Evolutionary conservation across 1,140 invertebrate genomes (phyloP).

Genomic region (Drosophila funebris): DNA sequence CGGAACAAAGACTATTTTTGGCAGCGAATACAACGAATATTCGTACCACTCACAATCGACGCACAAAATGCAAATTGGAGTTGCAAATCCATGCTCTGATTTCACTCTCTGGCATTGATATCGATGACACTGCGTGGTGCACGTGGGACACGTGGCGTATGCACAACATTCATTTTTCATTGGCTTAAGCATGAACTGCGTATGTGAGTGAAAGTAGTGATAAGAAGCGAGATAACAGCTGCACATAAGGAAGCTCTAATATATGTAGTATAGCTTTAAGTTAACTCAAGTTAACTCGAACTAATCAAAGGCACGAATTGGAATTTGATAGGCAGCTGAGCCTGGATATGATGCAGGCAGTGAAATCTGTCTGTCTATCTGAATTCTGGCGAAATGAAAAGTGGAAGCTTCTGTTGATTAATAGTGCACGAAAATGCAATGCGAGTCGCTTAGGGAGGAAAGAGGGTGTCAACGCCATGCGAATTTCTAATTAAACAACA

Average conservation of each 20-base stretch:
- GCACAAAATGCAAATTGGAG: conserved; percentile 44
- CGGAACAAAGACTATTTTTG: conserved; percentile 4
- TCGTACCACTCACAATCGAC: neutral
- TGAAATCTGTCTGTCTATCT: neutral
- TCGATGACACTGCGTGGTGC: neutral
- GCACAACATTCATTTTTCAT: conserved; percentile 19
- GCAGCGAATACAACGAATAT: neutral
- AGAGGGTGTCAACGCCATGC: conserved; percentile 42
- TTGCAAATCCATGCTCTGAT: conserved; percentile 37
- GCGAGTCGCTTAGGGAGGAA: neutral
- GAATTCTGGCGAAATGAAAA: neutral
- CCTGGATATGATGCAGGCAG: too few species aligned
- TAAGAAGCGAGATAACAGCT: neutral
- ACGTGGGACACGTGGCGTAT: conserved; percentile 29
- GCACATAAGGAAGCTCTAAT: neutral
- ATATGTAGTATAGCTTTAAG: too few species aligned
- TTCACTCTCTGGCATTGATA: neutral
- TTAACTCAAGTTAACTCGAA: too few species aligned
- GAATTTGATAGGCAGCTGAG: too few species aligned
- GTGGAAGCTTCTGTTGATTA: conserved; percentile 19
- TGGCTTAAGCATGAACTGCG: neutral
- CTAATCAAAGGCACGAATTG: too few species aligned
- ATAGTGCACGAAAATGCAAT: conserved; percentile 31
- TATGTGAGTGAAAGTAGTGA: neutral
- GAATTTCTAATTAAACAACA: conserved; percentile 48